A percentile compares a stretch with the other conserved stretches of the same genome.
phyloP scores from a whole-genome alignment of 2,113 vertebrate species.

The Azemiops feae region DNA sequence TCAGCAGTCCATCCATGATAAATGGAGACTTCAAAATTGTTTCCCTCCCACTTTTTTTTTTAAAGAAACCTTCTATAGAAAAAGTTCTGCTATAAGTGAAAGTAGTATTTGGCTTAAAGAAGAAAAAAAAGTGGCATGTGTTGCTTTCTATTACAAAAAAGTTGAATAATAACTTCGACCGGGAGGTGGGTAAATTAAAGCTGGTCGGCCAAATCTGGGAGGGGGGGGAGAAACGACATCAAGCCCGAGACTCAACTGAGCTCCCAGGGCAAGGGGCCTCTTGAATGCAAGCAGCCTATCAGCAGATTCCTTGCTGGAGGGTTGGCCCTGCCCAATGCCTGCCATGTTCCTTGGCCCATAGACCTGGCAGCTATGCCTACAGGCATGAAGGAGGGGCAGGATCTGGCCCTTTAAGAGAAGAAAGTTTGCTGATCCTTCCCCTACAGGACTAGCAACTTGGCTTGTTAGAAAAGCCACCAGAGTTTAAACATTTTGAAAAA shows the following conservation, averaged over 20 bases:
- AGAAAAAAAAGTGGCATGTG: not conserved
- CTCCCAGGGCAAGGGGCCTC: not conserved
- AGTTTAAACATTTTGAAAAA: not conserved
- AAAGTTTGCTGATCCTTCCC: not conserved
- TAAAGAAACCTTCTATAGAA: too few species aligned
- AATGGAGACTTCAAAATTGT: not conserved
- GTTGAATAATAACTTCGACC: not conserved
- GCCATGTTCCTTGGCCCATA: not conserved
- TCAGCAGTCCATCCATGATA: not conserved
- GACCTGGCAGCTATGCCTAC: not conserved
- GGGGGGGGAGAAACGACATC: too few species aligned
- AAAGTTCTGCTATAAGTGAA: too few species aligned
- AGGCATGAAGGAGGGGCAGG: not conserved
- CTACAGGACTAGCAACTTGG: not conserved
- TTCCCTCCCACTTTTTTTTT: too few species aligned
- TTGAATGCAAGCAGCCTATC: not conserved
- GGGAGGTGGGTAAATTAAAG: too few species aligned
- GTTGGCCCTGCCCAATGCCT: not conserved
- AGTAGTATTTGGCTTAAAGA: not conserved
- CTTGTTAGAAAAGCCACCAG: not conserved
- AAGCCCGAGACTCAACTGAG: too few species aligned
- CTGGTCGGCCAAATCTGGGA: too few species aligned
- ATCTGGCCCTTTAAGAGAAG: not conserved
- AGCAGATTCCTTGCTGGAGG: not conserved
- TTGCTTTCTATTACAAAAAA: not conserved